Base-by-base conservation (phyloP, 1,140 invertebrate genomes). In the Bombus ignitus region DNA sequence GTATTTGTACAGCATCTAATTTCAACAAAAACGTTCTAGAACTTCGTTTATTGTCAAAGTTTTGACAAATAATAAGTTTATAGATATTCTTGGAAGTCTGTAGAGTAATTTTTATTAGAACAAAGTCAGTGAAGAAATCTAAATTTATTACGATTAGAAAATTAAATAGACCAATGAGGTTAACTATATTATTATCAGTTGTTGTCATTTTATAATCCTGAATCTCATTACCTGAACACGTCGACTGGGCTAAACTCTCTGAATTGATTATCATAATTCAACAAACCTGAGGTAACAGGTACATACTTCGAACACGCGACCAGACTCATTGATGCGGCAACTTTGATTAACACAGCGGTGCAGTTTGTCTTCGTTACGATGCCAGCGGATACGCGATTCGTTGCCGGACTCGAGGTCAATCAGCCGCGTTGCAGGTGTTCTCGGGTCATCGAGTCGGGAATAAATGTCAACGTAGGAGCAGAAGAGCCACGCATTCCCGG, bases 401-500 rank as follows among this genome's bases (percentile, higher is more conserved):
- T 9, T 10, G 57, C 57, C 10, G 79, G 78, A 53, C 70, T 9
- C 25, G 72, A 71, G 81, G 74, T 87, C 81, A 70, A 71, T 83
- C 57, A 42, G 74, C 37, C 72, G 62, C 57, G 59, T 28, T 62
- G 80, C 80, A 86, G 84, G 84, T 86, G 84, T 86, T 86, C 44
- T 37, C 10, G 53, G 84, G 84, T 86, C 84, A 86, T 82, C 57
- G 35, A 86, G 72, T 47, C 37, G 71, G 18, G 85, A 84, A 84
- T 87, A 87, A 87, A 87, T 87, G 85, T 87, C 85, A 87, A 72
- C 66, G 66, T 13, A 47, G 28, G 39, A 82, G 57, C 62, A 74
- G 47, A 71, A 15, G 81, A 73, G 74, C 42, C 39, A 74, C 85
- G 81, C 85, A 87, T 87, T 83, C 85, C 53, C 42, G 15, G 53